Evolutionary conservation across 1,140 invertebrate genomes (phyloP), one percentile per base, ranked within the genome.

Genomic region (Callitettix versicolor): DNA sequence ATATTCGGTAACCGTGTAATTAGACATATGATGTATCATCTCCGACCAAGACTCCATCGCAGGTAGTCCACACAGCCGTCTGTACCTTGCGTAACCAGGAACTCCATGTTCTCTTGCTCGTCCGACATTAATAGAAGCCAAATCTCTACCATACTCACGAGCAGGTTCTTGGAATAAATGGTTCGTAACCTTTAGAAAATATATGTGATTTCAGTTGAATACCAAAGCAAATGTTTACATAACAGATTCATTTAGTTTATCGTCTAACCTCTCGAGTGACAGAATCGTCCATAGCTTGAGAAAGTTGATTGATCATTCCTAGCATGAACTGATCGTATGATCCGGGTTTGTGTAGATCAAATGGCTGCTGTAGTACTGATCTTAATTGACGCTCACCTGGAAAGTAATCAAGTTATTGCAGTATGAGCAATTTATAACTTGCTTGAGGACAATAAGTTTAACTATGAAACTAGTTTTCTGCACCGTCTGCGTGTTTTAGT

Each of bases 51-150:
- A 43, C 9, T 57, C 43, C 52, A 64, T 60, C 22, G 58, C 43
- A 11, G 56, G 52, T 46, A 93, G 64, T 63, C 91, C 90, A 62
- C 89, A 94, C 1, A 90, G 74, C 2, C 85, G 85, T 49, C 90
- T 77, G 70, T 91, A 93, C 60, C 88, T 83, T 64, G 91, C 91
- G 65, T 94, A 95, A 0, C 86, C 80, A 0, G 86, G 85, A n/a
- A 95, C 73, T 1, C 89, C 91, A 63, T 94, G 89, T 67, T 94
- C 91, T 60, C 91, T 76, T 54, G 68, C 76, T 63, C 90, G 74
- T 64, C 91, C 88, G 36, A 93, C 75, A 62, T 94, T 93, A 0
- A 93, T 71, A 0, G 89, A 82, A 14, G 90, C 81, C 33, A 94
- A 68, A 72, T 94, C 90, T 14, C 92, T 73, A 3, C 90, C 89